Evolutionary conservation across 2,797 vertebrate species (phyloP).

Genomic region (Caiman crocodilus): DNA sequence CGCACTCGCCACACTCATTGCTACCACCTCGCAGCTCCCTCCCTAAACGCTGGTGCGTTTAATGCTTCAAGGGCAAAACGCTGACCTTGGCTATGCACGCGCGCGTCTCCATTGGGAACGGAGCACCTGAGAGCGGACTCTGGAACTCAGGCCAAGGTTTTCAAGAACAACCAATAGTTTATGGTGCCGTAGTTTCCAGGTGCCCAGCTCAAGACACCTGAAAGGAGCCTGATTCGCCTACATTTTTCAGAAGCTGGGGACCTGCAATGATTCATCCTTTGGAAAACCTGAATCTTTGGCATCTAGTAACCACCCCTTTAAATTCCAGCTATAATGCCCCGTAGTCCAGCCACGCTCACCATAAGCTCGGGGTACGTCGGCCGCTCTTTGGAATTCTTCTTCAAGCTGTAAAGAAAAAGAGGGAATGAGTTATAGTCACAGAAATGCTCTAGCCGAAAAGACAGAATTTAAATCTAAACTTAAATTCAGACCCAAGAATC

Average conservation of each 20-base stretch:
- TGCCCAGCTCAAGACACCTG: background rate
- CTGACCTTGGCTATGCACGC: background rate
- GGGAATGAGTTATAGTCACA: background rate
- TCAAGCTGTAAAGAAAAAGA: conserved; percentile 88
- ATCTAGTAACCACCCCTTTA: background rate
- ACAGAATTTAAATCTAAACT: no score
- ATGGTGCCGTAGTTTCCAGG: background rate
- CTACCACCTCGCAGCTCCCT: background rate
- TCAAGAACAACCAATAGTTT: background rate
- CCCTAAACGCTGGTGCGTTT: background rate
- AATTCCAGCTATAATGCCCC: background rate
- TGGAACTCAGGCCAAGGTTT: background rate
- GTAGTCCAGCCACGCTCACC: conserved; percentile 83
- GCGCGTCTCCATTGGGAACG: background rate
- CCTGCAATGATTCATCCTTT: background rate
- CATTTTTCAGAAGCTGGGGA: background rate
- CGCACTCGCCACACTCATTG: background rate
- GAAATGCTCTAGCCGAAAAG: no score
- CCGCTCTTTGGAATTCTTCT: conserved; percentile 98
- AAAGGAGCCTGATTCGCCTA: background rate
- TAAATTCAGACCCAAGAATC: background rate
- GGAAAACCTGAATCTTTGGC: background rate
- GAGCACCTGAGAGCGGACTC: background rate
- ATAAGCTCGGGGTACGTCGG: conserved; percentile 97
- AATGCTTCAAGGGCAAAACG: background rate